Evolutionary conservation across 2,113 vertebrate genomes (phyloP).

Genomic region (Panurus biarmicus): DNA sequence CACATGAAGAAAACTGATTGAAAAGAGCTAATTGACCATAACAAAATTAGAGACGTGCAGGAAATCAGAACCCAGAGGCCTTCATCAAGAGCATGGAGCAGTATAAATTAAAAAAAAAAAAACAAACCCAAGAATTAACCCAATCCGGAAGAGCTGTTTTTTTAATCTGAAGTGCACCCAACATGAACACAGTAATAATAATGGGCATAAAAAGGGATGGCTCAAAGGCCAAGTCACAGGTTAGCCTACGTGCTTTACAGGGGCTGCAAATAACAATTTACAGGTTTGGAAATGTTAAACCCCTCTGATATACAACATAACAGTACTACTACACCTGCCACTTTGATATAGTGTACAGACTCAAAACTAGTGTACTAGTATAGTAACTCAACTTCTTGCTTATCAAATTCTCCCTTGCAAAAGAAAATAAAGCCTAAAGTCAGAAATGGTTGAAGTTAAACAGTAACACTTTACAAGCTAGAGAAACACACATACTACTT

Average conservation of each 20-base stretch:
- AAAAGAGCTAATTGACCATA: not conserved
- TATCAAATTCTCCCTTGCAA: not conserved
- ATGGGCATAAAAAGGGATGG: not conserved
- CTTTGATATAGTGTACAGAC: not conserved
- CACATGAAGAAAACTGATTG: not conserved
- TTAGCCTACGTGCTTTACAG: accelerated
- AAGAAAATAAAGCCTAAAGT: not conserved
- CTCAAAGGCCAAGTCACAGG: not conserved
- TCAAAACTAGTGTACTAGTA: too few relatives aligned
- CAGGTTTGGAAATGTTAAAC: not conserved
- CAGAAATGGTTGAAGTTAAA: not conserved
- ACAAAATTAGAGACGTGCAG: not conserved
- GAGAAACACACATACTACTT: not conserved
- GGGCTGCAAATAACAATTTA: not conserved
- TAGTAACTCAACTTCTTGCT: not conserved
- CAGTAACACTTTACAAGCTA: not conserved
- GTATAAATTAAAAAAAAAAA: not conserved
- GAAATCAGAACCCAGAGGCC: not conserved
- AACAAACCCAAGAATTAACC: not conserved
- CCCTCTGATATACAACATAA: too few relatives aligned
- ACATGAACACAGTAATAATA: not conserved
- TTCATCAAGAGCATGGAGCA: not conserved
- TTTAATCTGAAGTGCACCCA: not conserved
- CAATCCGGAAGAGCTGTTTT: not conserved
- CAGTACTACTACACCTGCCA: not conserved